phyloP scores from a whole-genome alignment of 2,888 invertebrate species.

The Carabus problematicus region DNA sequence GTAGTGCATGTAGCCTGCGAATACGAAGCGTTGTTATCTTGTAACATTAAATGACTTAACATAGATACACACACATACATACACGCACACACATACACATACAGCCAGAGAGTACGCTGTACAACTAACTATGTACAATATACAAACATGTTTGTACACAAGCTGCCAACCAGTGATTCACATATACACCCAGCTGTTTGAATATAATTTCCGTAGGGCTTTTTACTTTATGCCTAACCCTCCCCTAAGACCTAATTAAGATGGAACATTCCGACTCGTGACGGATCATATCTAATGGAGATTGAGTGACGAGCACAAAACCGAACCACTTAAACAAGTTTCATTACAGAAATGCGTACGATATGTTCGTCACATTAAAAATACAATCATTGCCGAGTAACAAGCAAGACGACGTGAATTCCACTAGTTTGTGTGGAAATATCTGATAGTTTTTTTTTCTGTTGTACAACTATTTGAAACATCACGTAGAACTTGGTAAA shows the following conservation, averaged over 20 bases:
- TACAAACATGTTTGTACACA: no score
- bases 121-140: no score
- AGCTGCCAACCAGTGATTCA: no score
- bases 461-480: neutral
- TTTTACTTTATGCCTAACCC: no score
- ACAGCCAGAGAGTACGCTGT: no score
- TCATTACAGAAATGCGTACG: slow-evolving; percentile 7
- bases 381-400: no score
- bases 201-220: no score
- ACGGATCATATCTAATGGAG: slow-evolving; percentile 31
- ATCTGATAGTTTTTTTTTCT: neutral
- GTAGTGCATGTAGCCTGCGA: no score
- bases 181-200: no score
- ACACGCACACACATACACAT: neutral
- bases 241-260: slow-evolving; percentile 32
- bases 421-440: neutral
- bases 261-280: slow-evolving; percentile 31
- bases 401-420: no score
- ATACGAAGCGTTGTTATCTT: slow-evolving; percentile 26
- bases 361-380: no score
- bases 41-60: slow-evolving; percentile 28
- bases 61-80: neutral
- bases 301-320: slow-evolving; percentile 22
- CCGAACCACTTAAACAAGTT: neutral
- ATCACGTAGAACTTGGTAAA: no score